Evolutionary conservation across 1,140 invertebrate species (phyloP), one percentile per base, ranked within the genome.

Genomic region (Diplogasteroides magnus): DNA sequence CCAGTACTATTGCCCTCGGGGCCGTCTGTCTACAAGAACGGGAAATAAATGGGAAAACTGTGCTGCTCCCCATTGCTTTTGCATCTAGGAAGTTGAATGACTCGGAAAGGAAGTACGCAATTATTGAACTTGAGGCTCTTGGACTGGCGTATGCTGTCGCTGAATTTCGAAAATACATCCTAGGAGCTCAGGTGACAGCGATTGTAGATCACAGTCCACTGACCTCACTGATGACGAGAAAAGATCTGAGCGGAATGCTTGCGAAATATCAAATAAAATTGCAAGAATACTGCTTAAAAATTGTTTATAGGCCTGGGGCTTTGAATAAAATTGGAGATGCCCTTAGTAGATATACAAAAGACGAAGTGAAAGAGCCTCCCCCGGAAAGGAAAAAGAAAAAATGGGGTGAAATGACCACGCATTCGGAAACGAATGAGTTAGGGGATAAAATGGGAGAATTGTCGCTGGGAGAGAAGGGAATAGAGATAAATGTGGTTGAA

Each of bases 1-100:
- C n/a, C n/a, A n/a, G n/a, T n/a, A n/a, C n/a, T n/a, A n/a, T n/a
- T n/a, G n/a, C n/a, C n/a, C n/a, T n/a, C n/a, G n/a, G n/a, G n/a
- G n/a, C n/a, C n/a, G n/a, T n/a, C n/a, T n/a, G n/a, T n/a, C n/a
- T n/a, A n/a, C n/a, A n/a, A n/a, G n/a, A n/a, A n/a, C n/a, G n/a
- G n/a, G n/a, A n/a, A n/a, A n/a, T n/a, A n/a, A n/a, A n/a, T n/a
- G n/a, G n/a, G n/a, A n/a, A n/a, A n/a, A n/a, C n/a, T n/a, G n/a
- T n/a, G n/a, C n/a, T n/a, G n/a, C n/a, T n/a, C n/a, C 66, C 66
- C 29, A 67, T 67, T 37, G 66, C 66, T 3, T 67, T 59, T 61
- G 66, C 48, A 25, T 25, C 19, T 15, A 15, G 66, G 29, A 67
- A 67, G 58, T 26, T 67, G 26, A 60, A 19, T 25, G 28, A 3